Evolutionary conservation across 2,113 vertebrate species (phyloP).

Genomic region (Pseudolaguvia tuberculata): DNA sequence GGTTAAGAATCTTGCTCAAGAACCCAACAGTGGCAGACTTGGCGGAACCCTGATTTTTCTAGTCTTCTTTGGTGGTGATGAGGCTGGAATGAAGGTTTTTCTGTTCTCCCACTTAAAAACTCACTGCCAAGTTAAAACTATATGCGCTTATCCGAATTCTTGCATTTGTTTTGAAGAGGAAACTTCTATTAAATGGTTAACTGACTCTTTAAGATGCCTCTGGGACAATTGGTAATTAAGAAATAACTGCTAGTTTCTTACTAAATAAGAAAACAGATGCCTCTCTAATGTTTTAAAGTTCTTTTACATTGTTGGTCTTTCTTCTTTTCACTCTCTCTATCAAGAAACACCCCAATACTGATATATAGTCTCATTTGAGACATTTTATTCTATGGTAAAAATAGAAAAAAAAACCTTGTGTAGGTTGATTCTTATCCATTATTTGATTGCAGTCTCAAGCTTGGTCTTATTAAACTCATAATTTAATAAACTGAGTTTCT

Average conservation of each 20-base stretch:
- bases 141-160: background rate
- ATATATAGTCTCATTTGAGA: background rate
- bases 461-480: constrained; percentile 5
- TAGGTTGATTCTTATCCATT: constrained; percentile 17
- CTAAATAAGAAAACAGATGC: constrained; percentile 6
- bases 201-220: background rate
- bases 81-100: too few relatives aligned
- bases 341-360: background rate
- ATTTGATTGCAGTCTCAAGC: constrained; percentile 1
- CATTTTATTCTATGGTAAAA: background rate
- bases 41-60: too few relatives aligned
- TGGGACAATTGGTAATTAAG: constrained; percentile 13
- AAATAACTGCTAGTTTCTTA: constrained; percentile 1
- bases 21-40: too few relatives aligned
- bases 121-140: too few relatives aligned
- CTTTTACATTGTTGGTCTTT: background rate
- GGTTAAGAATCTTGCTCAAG: too few relatives aligned
- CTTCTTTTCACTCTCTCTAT: too few relatives aligned
- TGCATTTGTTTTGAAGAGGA: background rate
- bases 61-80: too few relatives aligned
- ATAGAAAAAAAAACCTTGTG: constrained; percentile 1
- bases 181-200: background rate
- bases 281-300: background rate
- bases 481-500: constrained; percentile 21
- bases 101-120: too few relatives aligned